phyloP scores from a whole-genome alignment of 23 tunicate genomes.

The Halocynthia roretzi region DNA sequence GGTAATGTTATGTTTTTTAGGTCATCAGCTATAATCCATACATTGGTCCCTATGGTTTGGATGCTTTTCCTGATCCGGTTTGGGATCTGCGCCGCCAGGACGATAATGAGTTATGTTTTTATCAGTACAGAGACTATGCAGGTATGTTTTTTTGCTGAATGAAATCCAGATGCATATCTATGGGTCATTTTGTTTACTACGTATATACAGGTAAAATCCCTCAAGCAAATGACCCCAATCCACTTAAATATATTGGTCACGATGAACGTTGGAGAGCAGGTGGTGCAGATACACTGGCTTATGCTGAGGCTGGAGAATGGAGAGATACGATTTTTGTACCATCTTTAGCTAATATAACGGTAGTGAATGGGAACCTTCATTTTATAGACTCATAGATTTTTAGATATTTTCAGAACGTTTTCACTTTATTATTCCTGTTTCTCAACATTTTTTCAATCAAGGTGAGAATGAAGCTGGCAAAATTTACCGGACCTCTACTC shows the following conservation, averaged over 20 bases:
- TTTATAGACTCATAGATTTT: too few relatives aligned
- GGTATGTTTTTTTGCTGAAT: neutral
- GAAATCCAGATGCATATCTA: neutral
- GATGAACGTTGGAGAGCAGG: conserved; percentile 24
- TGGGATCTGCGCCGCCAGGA: neutral
- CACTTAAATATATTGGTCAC: conserved; percentile 39
- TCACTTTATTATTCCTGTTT: neutral
- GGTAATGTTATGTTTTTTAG: neutral
- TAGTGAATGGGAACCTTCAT: neutral
- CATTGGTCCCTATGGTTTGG: conserved; percentile 46
- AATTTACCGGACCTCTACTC: conserved; percentile 35
- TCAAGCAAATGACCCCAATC: conserved; percentile 6
- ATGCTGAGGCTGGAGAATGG: conserved; percentile 17
- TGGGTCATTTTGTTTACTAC: neutral
- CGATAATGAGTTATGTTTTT: conserved; percentile 1
- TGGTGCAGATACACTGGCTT: conserved; percentile 19
- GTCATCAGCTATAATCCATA: conserved; percentile 51
- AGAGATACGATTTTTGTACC: conserved; percentile 22
- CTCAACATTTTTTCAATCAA: neutral
- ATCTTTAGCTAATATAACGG: conserved; percentile 28
- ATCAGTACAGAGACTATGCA: conserved; percentile 19
- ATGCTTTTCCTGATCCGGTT: neutral
- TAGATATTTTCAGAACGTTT: neutral
- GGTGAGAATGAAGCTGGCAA: conserved; percentile 35
- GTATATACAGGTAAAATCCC: neutral